Conservation (phyloP, 2,888 invertebrate species). For the Hipparchia sbordonii region DNA sequence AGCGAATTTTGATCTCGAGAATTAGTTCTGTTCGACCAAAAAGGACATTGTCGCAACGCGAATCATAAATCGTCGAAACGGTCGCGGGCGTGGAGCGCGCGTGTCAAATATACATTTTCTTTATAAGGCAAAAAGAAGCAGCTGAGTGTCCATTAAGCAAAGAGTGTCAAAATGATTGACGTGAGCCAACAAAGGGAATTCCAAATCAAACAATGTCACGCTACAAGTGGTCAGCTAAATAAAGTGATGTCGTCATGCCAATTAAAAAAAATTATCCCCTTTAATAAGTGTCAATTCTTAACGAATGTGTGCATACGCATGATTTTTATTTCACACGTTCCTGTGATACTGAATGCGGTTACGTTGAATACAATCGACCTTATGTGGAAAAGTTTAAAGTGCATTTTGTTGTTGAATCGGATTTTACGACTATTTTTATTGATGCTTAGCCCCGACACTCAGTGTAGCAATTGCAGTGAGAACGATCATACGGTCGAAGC, state of each 20-base stretch:
- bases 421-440: constrained; percentile 81
- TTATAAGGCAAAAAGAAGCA: constrained; percentile 42
- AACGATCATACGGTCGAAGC: constrained; percentile 57
- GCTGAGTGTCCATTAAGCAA: constrained; percentile 38
- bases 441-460: constrained; percentile 80
- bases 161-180: constrained; percentile 51
- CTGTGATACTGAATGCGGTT: constrained; percentile 54
- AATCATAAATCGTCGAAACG: constrained; percentile 30
- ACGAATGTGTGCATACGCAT: constrained; percentile 81
- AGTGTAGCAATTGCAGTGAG: constrained; percentile 64
- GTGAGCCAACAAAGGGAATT: constrained; percentile 61
- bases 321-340: constrained; percentile 82
- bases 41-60: constrained; percentile 16
- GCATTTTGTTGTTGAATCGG: constrained; percentile 46
- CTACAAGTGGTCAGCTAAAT: constrained; percentile 69
- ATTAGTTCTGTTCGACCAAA: constrained; percentile 23
- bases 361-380: constrained; percentile 47
- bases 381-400: constrained; percentile 50
- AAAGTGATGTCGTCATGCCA: constrained; percentile 81
- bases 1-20: constrained; percentile 23
- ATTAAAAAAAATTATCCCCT: constrained; percentile 81
- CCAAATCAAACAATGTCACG: constrained; percentile 71
- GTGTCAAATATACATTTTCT: constrained; percentile 35
- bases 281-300: constrained; percentile 83
- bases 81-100: constrained; percentile 24